Evolutionary conservation across 2,888 invertebrate species (phyloP), one percentile per base, ranked within the genome.

Genomic region (Stratiomys singularior): DNA sequence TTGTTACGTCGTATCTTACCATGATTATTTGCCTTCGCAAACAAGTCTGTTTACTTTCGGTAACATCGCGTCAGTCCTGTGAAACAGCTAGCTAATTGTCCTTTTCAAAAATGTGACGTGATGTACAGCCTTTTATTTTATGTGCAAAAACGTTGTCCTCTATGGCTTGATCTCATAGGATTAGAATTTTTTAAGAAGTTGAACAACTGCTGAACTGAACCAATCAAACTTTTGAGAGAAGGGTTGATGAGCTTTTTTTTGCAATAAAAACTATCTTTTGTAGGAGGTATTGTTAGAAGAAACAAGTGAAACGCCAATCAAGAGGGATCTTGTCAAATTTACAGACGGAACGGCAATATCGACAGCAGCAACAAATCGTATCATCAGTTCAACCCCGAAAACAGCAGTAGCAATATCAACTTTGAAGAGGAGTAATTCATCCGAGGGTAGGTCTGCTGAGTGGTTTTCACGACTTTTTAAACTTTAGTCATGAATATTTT

Each of bases 311-410:
- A 47, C 69, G 11, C 66, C 66, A 3, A 60, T 13, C 4, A 60
- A 60, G 9, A 37, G 37, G 23, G 52, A 52, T 52, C 5, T 52
- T 5, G 60, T 28, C 2, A 44, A 64, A 64, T n/a, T 37, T n/a
- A 2, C 66, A 37, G 37, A 37, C 5, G 30, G n/a, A 13, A 66
- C 18, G 69, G 25, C 13, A 46, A 7, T 30, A 44, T 15, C 15
- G 2, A 18, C 66, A 44, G 3, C 27, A 9, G 11, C 18, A 3
- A 44, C 69, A 25, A 69, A 69, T 46, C 69, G 69, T 11, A 47
- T 69, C n/a, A 25, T 23, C 47, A 69, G 25, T 25, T 30, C 30
- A 11, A 69, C 69, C 11, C 58, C 74, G 25, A 74, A 74, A 74
- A 15, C 58, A 9, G 37, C 37, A 9, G 23, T 74, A 37, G 27